Evolutionary conservation across 2,888 invertebrate genomes (phyloP), one percentile per base, ranked within the genome.

Genomic region (Ashinkailepas kermadecensis): DNA sequence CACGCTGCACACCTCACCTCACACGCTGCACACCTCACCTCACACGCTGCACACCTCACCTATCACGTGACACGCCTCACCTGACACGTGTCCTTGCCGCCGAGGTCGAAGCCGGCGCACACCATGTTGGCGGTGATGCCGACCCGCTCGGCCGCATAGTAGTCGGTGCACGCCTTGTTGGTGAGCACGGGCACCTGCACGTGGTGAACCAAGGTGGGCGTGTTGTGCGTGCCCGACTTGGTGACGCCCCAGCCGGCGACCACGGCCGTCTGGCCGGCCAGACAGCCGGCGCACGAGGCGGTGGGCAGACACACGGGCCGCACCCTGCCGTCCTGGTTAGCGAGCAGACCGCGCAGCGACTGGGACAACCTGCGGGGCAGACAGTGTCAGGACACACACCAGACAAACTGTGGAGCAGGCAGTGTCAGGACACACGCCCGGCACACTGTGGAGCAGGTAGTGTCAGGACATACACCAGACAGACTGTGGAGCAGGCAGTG

Each of bases 31-130:
- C 39, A 39, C 39, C 39, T 39, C 39, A 4, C 39, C 39, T 39
- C 2, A 39, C 4, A 39, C 39, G 39, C 39, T 3, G 4, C 39
- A 4, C 4, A 39, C 39, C 39, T 39, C 39, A 39, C 4, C 39
- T 39, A 4, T 39, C 39, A 3, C 39, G 39, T 39, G 1, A 3
- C 39, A 39, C 39, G 39, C 39, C 78, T n/a, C n/a, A 81, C 82
- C 82, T 81, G 78, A 39, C 82, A 82, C 1, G 82, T 62, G 57
- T 82, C 82, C 62, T 74, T 81, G 23, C 82, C 82, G 39, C 82
- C 82, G 21, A 7, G 64, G 3, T 13, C 25, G n/a, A 74, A 13
- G 6, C 81, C 81, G 13, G 81, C 81, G 62, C 82, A 82, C 56
- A 82, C 39, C 78, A 82, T 80, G 59, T 58, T 64, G 25, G 10